Base-by-base conservation (phyloP, 2,797 vertebrate genomes). In the Sebastes trivittatus region DNA sequence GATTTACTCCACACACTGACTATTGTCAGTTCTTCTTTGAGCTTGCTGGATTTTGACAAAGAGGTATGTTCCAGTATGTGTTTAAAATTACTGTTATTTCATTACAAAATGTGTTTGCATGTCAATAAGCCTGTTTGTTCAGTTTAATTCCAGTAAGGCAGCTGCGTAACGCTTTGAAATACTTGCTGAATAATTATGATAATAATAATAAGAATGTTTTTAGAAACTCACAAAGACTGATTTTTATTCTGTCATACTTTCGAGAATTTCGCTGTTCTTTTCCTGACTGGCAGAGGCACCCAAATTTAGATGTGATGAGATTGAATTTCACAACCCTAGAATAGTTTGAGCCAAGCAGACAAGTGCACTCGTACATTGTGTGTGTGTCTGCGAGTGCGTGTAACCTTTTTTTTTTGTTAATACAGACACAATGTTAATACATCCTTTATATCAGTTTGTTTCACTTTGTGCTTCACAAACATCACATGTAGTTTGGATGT, bases 291-390 rank as follows among this genome's bases (percentile, higher is more conserved):
- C 71, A 77, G 69, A 74, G 34, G 62, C 14, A 62, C 42, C 88
- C 85, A 89, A 56, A 90, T 94, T 92, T 94, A 92, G 88, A 73
- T 64, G 52, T 65, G 89, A 88, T 86, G 84, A 91, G 89, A 90
- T 90, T 90, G 71, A 85, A 91, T 95, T 94, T 92, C 92, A 88
- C 74, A 69, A 67, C 60, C 90, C 73, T 25, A 85, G 87, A 93
- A 95, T 93, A 94, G 92, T 83, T 71, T 81, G 49, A 77, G 84
- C 72, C 59, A 66, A 78, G 79, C 34, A 70, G 61, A 76, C 61
- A 69, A 87, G 72, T 78, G 70, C 46, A 70, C 55, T 80, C 4
- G 3, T 55, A 77, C 65, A 70, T 22, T 54, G n/a, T 36, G 29
- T 27, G 52, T 25, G 58, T 32, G 58, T 32, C 9, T 58, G 27